Evolutionary conservation across 2,888 invertebrate genomes (phyloP).

Genomic region (Cheiracanthium punctorium): DNA sequence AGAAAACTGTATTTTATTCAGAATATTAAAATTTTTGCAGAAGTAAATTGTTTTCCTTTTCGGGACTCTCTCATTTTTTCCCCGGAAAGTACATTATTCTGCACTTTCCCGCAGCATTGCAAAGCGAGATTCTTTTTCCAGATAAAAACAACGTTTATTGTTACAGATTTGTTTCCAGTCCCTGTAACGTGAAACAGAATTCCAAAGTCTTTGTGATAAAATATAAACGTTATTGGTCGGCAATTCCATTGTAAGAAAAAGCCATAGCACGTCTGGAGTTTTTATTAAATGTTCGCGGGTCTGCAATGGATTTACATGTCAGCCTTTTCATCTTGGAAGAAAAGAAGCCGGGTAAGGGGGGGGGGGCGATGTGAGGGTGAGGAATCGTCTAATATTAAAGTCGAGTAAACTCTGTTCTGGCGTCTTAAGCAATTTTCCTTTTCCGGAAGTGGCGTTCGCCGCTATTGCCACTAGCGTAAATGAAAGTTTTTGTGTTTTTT

Average conservation of each 20-base stretch:
- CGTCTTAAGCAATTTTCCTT: conserved; percentile 49
- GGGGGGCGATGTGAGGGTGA: neutral
- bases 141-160: neutral
- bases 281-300: conserved; percentile 5
- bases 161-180: neutral
- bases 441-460: conserved; percentile 60
- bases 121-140: too few species aligned
- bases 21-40: neutral
- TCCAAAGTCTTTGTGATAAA: neutral
- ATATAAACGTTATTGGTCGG: neutral
- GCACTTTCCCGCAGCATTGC: too few species aligned
- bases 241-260: neutral
- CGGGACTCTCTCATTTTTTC: neutral
- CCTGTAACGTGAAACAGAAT: neutral
- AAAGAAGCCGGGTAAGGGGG: neutral
- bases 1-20: neutral
- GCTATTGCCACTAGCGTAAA: conserved; percentile 48
- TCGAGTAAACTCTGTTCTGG: conserved; percentile 28
- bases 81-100: neutral
- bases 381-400: conserved; percentile 50
- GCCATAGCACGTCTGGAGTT: neutral
- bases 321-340: neutral
- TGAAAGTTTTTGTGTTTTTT: conserved; percentile 34
- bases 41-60: neutral
- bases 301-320: neutral